Evolutionary conservation across 2,113 vertebrate genomes (phyloP).

Genomic region (Myiagra hebetior): DNA sequence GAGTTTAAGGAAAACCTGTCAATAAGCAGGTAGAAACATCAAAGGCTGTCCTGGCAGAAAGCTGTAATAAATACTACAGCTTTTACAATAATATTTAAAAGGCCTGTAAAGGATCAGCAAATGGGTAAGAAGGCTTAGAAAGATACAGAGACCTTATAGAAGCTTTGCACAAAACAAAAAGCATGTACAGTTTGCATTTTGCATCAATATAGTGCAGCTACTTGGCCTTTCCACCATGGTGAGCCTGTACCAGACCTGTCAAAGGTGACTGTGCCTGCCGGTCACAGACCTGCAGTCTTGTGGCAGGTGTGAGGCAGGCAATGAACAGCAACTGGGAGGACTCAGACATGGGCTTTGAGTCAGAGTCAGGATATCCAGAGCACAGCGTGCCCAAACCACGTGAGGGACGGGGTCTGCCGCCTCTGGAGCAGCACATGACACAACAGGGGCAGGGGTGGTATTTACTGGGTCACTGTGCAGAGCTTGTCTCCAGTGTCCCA

Average conservation of each 20-base stretch:
- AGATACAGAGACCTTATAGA: background rate
- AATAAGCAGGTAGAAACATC: background rate
- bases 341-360: background rate
- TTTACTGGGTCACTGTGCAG: background rate
- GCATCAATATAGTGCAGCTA: background rate
- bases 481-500: background rate
- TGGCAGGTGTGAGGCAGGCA: rapidly evolving
- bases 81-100: background rate
- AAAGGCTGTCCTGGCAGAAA: background rate
- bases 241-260: background rate
- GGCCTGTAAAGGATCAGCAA: background rate
- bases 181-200: background rate
- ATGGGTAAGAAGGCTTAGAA: background rate
- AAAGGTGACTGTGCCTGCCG: background rate
- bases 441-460: background rate
- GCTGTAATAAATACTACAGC: background rate
- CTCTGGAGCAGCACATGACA: background rate
- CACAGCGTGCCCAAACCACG: rapidly evolving
- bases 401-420: background rate
- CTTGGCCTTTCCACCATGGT: background rate
- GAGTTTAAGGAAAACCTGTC: background rate
- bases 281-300: background rate
- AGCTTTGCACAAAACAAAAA: background rate
- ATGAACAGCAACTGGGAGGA: background rate
- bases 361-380: background rate